Evolutionary conservation across 2,113 vertebrate species (phyloP), one percentile per base, ranked within the genome.

Genomic region (Alouatta palliata): DNA sequence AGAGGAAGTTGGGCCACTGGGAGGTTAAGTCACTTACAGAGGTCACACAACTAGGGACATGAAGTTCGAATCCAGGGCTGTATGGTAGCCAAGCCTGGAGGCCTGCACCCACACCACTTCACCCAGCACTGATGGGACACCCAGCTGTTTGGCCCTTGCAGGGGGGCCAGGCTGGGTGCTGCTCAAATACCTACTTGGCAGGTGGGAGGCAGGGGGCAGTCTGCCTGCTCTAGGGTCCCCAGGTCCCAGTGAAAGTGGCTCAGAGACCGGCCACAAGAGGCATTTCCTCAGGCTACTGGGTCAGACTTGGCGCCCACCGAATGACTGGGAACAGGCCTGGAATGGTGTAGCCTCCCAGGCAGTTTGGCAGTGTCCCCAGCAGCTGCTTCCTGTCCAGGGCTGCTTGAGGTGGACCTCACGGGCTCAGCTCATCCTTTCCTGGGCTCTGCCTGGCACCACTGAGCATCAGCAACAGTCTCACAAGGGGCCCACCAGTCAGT

Each of bases 261-360:
- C 54, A 7, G 58, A 21, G 76, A 66, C 94, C 79, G 90, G 58
- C 35, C 93, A 79, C 0, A 16, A 85, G 11, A 92, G 64, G 92
- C 47, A 95, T 95, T 95, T 96, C 92, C 97, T 82, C 68, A 94
- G 76, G 94, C 87, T 14, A 0, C 23, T 1, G 30, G 79, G 40
- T 87, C 80, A 92, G 77, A 21, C 37, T 17, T 90, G 87, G 87
- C 43, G 1, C 70, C 76, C 21, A 76, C 19, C 25, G 85, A 95
- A 20, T 23, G 77, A 19, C 90, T 88, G 90, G 90, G 25, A 95
- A 90, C 25, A 71, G 49, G 81, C 49, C 56, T 87, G 49, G 81
- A 87, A 82, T 43, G 3, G 0, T 6, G 25, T 14, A n/a, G 43
- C 70, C 49, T 90, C 68, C 73, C 79, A 70, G 58, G 43, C 19